Evolutionary conservation across 2,113 vertebrate species (phyloP).

Genomic region (Ramphastos sulfuratus): DNA sequence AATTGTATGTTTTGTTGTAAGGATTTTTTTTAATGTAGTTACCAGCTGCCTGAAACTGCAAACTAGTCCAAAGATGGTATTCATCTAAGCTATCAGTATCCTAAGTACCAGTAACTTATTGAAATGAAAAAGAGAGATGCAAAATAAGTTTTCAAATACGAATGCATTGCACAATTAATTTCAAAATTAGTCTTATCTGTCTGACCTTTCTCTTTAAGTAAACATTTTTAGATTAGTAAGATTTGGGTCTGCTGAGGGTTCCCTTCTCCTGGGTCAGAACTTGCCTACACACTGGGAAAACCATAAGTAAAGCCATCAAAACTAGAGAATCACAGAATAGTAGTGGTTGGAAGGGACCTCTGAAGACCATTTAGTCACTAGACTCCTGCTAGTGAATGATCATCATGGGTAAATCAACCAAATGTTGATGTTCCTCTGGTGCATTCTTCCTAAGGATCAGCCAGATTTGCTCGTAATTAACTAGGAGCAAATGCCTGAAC

Average conservation of each 20-base stretch:
- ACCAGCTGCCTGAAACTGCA: constrained; percentile 30
- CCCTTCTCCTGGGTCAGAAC: neutral
- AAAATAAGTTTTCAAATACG: neutral
- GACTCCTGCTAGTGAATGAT: too few relatives aligned
- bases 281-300: neutral
- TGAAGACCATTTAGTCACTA: too few relatives aligned
- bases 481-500: neutral
- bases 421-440: neutral
- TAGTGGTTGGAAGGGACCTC: too few relatives aligned
- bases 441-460: neutral
- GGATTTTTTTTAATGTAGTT: neutral
- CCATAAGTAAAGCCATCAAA: neutral
- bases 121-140: neutral
- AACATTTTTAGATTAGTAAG: neutral
- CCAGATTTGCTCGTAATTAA: neutral
- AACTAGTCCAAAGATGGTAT: constrained; percentile 28
- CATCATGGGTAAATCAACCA: too few relatives aligned
- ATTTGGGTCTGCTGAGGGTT: neutral
- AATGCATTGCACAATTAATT: neutral
- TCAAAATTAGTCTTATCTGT: neutral
- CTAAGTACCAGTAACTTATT: neutral
- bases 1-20: constrained; percentile 12
- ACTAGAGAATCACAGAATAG: too few relatives aligned
- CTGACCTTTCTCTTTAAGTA: neutral
- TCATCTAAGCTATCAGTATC: neutral